phyloP scores from a whole-genome alignment of 2,113 vertebrate genomes.

The Strix aluco region DNA sequence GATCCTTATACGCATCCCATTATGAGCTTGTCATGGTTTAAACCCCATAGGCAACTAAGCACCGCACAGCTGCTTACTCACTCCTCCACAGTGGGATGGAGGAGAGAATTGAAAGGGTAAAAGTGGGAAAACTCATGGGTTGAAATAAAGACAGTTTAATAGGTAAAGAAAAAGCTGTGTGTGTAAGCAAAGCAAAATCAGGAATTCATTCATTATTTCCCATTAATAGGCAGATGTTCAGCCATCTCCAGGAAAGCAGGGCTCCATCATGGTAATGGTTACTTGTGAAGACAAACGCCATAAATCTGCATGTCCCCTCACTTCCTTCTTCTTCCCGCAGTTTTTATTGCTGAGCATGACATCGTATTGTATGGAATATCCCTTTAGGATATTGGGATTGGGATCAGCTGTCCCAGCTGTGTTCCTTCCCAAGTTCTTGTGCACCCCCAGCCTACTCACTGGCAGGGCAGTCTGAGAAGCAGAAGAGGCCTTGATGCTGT shows the following conservation, averaged over 20 bases:
- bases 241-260: neutral
- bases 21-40: neutral
- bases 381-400: too few relatives aligned
- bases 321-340: neutral
- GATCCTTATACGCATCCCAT: neutral
- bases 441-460: neutral
- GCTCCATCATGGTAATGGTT: neutral
- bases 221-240: neutral
- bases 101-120: neutral
- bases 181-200: neutral
- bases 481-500: neutral
- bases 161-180: neutral
- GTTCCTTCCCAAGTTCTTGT: neutral
- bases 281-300: neutral
- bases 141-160: neutral
- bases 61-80: neutral
- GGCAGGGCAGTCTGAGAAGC: neutral
- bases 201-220: neutral
- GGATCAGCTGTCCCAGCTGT: neutral
- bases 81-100: neutral
- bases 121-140: neutral
- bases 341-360: too few relatives aligned
- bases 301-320: neutral
- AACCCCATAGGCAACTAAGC: neutral
- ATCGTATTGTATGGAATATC: too few relatives aligned